These are phyloP conservation scores for Calcarius lapponicus DNA, from an alignment of 2,797 vertebrate species.

Conservation along the genomic window DNA sequence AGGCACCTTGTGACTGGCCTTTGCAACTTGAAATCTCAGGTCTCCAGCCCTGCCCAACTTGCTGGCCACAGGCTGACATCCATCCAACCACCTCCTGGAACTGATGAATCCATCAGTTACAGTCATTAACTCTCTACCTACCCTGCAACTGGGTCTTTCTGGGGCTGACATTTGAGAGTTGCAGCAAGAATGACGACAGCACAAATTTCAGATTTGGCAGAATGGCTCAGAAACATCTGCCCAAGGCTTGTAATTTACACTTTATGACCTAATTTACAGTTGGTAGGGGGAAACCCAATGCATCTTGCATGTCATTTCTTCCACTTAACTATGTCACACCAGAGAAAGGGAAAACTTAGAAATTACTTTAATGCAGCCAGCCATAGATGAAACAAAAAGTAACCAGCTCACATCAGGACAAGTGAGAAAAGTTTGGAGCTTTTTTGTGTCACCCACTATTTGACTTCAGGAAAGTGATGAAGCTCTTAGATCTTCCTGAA, in stretches of 20 bases:
- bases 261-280: background rate
- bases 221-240: background rate
- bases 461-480: background rate
- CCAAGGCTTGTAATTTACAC: background rate
- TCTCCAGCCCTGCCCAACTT: background rate
- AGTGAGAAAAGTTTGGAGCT: background rate
- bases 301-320: background rate
- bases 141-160: background rate
- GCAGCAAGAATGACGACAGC: background rate
- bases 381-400: background rate
- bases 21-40: background rate
- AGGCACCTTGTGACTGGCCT: background rate
- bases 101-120: rapidly evolving
- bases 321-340: background rate
- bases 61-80: background rate
- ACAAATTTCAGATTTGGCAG: background rate
- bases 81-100: background rate
- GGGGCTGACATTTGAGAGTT: background rate
- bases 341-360: background rate
- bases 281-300: background rate
- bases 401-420: background rate
- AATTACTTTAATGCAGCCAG: background rate
- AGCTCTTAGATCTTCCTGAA: background rate
- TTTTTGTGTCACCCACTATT: background rate
- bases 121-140: background rate